These are phyloP conservation scores for Agrotis ipsilon DNA, from an alignment of 2,888 invertebrate species.

Conservation along the genomic window DNA sequence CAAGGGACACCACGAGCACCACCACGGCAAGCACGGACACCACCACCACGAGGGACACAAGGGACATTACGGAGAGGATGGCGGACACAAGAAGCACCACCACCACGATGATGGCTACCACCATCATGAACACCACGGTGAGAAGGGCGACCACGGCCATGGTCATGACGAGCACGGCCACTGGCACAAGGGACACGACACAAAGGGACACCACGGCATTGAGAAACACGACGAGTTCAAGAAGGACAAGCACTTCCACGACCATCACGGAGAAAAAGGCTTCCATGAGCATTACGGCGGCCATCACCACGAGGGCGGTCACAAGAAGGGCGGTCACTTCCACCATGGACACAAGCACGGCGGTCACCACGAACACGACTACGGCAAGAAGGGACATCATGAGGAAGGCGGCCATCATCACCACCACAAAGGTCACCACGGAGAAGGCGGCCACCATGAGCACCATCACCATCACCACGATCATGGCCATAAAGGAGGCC, in stretches of 20 bases:
- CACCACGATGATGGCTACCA: conserved; percentile 92
- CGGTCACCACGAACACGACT: conserved; percentile 94
- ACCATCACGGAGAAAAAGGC: conserved; percentile 94
- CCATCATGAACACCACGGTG: conserved; percentile 91
- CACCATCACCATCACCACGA: conserved; percentile 94
- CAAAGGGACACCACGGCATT: conserved; percentile 95
- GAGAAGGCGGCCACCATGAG: conserved; percentile 94
- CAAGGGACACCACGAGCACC: conserved; percentile 92
- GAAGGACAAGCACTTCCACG: conserved; percentile 96
- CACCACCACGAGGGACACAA: conserved; percentile 92
- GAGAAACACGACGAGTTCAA: conserved; percentile 96
- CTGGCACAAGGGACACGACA: conserved; percentile 95
- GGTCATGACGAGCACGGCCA: conserved; percentile 90
- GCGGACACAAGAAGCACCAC: conserved; percentile 92
- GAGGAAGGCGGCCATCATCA: conserved; percentile 95
- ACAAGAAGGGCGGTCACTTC: conserved; percentile 95
- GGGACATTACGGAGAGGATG: conserved; percentile 91
- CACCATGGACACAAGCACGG: conserved; percentile 95
- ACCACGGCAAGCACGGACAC: conserved; percentile 93
- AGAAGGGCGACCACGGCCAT: conserved; percentile 92
- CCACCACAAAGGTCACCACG: conserved; percentile 94
- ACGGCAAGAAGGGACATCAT: conserved; percentile 94
- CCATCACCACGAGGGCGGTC: conserved; percentile 94
- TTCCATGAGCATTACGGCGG: conserved; percentile 94
- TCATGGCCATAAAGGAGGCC: conserved; percentile 95